Percentiles rank a stretch among this genome's conserved stretches.
These are phyloP conservation scores for Scaptomyza tumidula DNA, from an alignment of 2,888 invertebrate species.

Conservation along the genomic window DNA sequence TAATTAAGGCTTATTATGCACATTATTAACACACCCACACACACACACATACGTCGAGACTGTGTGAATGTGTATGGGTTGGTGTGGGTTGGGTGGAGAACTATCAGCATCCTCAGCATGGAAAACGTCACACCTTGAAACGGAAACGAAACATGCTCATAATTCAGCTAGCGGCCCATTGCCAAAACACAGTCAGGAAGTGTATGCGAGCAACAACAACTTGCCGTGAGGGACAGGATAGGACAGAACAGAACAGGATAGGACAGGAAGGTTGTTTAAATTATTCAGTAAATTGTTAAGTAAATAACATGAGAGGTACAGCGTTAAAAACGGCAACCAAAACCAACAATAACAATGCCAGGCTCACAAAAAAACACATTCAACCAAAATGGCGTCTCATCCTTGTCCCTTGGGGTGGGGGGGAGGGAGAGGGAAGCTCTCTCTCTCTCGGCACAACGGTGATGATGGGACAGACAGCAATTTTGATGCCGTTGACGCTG, in stretches of 20 bases:
- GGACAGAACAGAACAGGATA: too few species aligned
- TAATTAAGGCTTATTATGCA: slow-evolving; percentile 79
- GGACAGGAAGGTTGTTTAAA: slow-evolving; percentile 59
- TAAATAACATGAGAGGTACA: slow-evolving; percentile 72
- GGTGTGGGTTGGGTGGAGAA: slow-evolving; percentile 53
- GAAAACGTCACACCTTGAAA: slow-evolving; percentile 26
- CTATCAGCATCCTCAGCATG: slow-evolving; percentile 54
- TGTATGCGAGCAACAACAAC: slow-evolving; percentile 39
- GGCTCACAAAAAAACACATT: slow-evolving; percentile 1
- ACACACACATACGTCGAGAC: slow-evolving; percentile 33
- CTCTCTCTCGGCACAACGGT: slow-evolving; percentile 3
- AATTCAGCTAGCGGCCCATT: slow-evolving; percentile 48
- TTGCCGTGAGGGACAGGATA: not conserved
- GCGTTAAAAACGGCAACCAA: slow-evolving; percentile 66
- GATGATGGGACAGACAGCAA: slow-evolving; percentile 44
- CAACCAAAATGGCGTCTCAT: slow-evolving; percentile 38
- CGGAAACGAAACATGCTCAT: slow-evolving; percentile 57
- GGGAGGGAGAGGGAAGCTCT: not conserved
- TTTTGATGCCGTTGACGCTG: slow-evolving; percentile 18
- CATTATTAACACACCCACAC: slow-evolving; percentile 72
- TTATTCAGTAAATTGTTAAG: slow-evolving; percentile 81
- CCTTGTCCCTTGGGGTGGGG: too few species aligned
- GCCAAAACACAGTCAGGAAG: slow-evolving; percentile 47
- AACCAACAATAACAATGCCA: slow-evolving; percentile 41
- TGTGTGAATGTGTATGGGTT: slow-evolving; percentile 30